These are phyloP conservation scores for Drosophila testacea DNA, from an alignment of 2,888 invertebrate genomes.

Conservation along the genomic window DNA sequence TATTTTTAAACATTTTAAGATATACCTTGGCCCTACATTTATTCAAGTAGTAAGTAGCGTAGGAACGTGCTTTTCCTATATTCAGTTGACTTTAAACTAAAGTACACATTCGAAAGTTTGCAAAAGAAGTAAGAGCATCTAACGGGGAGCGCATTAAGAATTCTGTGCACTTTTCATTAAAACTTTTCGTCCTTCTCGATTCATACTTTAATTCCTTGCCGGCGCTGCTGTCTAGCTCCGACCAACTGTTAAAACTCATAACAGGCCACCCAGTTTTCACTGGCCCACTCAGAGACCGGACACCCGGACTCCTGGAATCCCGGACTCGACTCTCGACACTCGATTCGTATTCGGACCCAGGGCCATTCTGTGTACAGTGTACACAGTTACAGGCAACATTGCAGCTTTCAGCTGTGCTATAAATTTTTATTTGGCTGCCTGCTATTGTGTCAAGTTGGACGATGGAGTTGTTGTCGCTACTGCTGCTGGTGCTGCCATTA, in stretches of 20 bases:
- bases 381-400: slow-evolving; percentile 49
- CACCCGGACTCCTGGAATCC: not conserved
- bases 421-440: slow-evolving; percentile 78
- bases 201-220: slow-evolving; percentile 60
- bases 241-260: slow-evolving; percentile 69
- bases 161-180: slow-evolving; percentile 69
- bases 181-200: slow-evolving; percentile 51
- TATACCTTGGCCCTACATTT: too few relatives aligned
- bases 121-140: slow-evolving; percentile 7
- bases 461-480: slow-evolving; percentile 23
- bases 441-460: slow-evolving; percentile 74
- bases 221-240: slow-evolving; percentile 34
- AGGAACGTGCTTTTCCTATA: slow-evolving; percentile 7
- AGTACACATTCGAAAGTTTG: slow-evolving; percentile 26
- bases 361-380: slow-evolving; percentile 38
- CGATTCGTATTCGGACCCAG: slow-evolving; percentile 34
- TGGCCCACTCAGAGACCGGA: slow-evolving; percentile 28
- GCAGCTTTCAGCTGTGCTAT: slow-evolving; percentile 75
- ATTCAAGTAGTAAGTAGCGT: too few relatives aligned
- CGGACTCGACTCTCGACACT: slow-evolving; percentile 6
- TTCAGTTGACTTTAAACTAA: slow-evolving; percentile 32
- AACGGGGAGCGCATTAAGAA: slow-evolving; percentile 33
- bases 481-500: slow-evolving; percentile 53
- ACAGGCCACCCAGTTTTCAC: slow-evolving; percentile 58
- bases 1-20: too few relatives aligned